phyloP scores from a whole-genome alignment of 2,888 invertebrate genomes.

The Macaria notata region DNA sequence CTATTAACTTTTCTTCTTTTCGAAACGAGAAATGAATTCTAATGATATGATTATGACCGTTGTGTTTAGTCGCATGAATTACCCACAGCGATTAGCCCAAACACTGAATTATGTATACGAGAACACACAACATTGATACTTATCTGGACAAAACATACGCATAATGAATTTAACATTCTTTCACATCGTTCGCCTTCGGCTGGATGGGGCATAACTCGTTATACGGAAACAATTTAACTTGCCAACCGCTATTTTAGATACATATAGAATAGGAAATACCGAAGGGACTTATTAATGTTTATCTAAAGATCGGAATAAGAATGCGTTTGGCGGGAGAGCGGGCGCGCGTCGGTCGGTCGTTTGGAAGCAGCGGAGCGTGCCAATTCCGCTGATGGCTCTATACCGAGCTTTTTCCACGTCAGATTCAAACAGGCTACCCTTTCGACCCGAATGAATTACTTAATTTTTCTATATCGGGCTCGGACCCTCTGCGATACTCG shows the following conservation, averaged over 20 bases:
- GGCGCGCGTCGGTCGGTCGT: slow-evolving; percentile 52
- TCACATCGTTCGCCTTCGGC: slow-evolving; percentile 53
- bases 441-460: slow-evolving; percentile 78
- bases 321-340: slow-evolving; percentile 59
- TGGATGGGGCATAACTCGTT: slow-evolving; percentile 58
- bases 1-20: slow-evolving; percentile 46
- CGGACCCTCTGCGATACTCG: slow-evolving; percentile 58
- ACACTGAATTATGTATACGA: slow-evolving; percentile 53
- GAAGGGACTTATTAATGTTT: slow-evolving; percentile 70
- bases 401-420: slow-evolving; percentile 69
- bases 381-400: slow-evolving; percentile 65
- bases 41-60: slow-evolving; percentile 38
- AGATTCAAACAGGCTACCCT: slow-evolving; percentile 74
- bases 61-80: slow-evolving; percentile 39
- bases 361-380: slow-evolving; percentile 66
- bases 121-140: slow-evolving; percentile 56
- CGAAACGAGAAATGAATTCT: slow-evolving; percentile 48
- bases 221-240: slow-evolving; percentile 75
- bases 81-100: slow-evolving; percentile 44
- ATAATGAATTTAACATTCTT: slow-evolving; percentile 68
- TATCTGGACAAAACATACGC: slow-evolving; percentile 60
- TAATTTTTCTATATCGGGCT: slow-evolving; percentile 72
- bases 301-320: slow-evolving; percentile 77
- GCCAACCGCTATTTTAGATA: slow-evolving; percentile 60
- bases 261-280: slow-evolving; percentile 53